Evolutionary conservation across 2,113 vertebrate species (phyloP).

Genomic region (Indri indri): DNA sequence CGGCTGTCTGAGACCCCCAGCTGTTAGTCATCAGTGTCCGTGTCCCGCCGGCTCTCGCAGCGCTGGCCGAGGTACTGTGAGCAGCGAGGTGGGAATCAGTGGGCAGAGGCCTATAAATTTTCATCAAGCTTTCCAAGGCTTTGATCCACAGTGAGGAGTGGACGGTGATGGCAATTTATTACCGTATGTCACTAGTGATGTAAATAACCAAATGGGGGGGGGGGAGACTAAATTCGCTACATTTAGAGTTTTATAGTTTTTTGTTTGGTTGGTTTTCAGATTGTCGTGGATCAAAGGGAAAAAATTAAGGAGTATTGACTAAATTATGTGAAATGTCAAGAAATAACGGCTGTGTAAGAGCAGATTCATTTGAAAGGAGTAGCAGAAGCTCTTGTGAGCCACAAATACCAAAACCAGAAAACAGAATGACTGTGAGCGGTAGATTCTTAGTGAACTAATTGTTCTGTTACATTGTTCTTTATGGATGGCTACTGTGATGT

Average conservation of each 20-base stretch:
- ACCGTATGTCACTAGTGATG: constrained; percentile 14
- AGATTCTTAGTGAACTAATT: constrained; percentile 13
- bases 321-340: constrained; percentile 67
- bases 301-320: constrained; percentile 39
- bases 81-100: constrained; percentile 44
- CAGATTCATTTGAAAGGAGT: constrained; percentile 43
- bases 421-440: not conserved
- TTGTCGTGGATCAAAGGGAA: not conserved
- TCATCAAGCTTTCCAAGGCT: constrained; percentile 57
- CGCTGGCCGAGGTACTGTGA: not conserved
- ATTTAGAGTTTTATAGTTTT: constrained; percentile 28
- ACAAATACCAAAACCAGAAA: not conserved
- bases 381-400: not conserved
- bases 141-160: constrained; percentile 67
- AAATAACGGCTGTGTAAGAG: not conserved
- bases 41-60: not conserved
- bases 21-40: not conserved
- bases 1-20: not conserved
- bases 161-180: constrained; percentile 58
- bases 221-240: not conserved
- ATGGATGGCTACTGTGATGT: not conserved
- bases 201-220: constrained; percentile 52
- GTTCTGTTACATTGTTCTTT: constrained; percentile 23
- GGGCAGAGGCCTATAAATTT: constrained; percentile 58
- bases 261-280: constrained; percentile 24